Percentiles rank a stretch among this genome's conserved stretches.
These are phyloP conservation scores for Trissonchulus sp. DNA, from an alignment of 2,888 invertebrate genomes.

Conservation along the genomic window DNA sequence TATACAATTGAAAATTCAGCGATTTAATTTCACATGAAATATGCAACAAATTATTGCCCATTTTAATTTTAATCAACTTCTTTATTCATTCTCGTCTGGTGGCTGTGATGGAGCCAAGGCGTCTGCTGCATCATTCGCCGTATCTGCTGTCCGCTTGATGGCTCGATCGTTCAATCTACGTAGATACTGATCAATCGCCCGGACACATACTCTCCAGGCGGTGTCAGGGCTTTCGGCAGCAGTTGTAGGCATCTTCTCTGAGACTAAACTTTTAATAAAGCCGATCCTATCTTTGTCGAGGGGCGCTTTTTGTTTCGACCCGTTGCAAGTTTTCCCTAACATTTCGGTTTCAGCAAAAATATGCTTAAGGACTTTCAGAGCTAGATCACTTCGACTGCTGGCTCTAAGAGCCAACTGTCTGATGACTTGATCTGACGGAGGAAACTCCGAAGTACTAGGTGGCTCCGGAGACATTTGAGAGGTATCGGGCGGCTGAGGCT, in stretches of 20 bases:
- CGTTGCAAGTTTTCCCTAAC: background rate
- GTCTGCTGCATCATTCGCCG: background rate
- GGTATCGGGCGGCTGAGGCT: background rate
- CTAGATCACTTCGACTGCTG: background rate
- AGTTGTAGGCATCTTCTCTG: conserved; percentile 1
- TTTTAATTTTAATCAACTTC: background rate
- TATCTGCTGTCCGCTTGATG: background rate
- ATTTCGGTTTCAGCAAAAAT: conserved; percentile 1
- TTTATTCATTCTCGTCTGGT: background rate
- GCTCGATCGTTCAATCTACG: background rate
- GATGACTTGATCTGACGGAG: background rate
- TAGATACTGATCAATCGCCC: background rate
- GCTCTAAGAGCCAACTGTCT: conserved; percentile 8
- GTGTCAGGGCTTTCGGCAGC: conserved; percentile 4
- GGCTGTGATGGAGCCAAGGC: background rate
- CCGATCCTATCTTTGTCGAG: background rate
- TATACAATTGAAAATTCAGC: background rate
- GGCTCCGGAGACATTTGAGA: background rate
- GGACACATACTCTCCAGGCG: conserved; percentile 1
- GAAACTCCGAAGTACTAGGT: background rate
- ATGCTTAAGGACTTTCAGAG: background rate
- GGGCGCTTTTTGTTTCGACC: background rate
- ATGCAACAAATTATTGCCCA: background rate
- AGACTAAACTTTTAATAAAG: background rate
- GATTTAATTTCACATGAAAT: background rate